phyloP scores from a whole-genome alignment of 2,113 vertebrate species.

The Plestiodon gilberti region DNA sequence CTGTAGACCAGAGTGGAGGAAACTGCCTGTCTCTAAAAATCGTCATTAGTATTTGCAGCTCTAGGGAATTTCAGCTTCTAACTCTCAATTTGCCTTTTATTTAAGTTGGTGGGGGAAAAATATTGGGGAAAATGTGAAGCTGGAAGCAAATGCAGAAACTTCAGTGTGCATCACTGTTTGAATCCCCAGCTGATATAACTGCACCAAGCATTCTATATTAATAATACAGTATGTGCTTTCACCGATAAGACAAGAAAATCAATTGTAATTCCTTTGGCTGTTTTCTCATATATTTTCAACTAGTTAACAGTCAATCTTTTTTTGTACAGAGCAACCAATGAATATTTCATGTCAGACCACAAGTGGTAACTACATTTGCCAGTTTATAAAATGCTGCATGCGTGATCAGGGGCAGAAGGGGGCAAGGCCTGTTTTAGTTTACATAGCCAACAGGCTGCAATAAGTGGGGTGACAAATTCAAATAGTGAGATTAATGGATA shows the following conservation, averaged over 20 bases:
- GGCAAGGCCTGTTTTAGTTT: constrained; percentile 52
- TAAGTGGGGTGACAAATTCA: constrained; percentile 68
- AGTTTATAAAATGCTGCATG: constrained; percentile 65
- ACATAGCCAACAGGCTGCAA: constrained; percentile 54
- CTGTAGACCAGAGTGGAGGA: too few relatives aligned
- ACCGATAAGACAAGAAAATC: constrained; percentile 71
- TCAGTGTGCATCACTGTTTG: constrained; percentile 33
- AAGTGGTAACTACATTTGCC: constrained; percentile 64
- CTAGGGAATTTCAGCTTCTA: constrained; percentile 8
- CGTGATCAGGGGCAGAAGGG: constrained; percentile 52
- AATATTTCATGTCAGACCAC: constrained; percentile 64
- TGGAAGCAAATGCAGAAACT: background rate
- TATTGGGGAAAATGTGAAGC: background rate
- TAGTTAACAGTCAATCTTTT: constrained; percentile 59
- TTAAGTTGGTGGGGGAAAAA: background rate
- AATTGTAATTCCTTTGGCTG: constrained; percentile 67
- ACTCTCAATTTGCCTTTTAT: background rate
- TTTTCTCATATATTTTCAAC: constrained; percentile 65
- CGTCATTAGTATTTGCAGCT: constrained; percentile 15
- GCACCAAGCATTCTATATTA: constrained; percentile 46
- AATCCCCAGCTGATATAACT: constrained; percentile 15
- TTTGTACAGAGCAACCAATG: constrained; percentile 51
- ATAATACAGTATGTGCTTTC: constrained; percentile 45
- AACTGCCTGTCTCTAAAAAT: constrained; percentile 2
- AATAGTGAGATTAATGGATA: constrained; percentile 74